Evolutionary conservation across 2,888 invertebrate genomes (phyloP).

Genomic region (Brachyptera risi): DNA sequence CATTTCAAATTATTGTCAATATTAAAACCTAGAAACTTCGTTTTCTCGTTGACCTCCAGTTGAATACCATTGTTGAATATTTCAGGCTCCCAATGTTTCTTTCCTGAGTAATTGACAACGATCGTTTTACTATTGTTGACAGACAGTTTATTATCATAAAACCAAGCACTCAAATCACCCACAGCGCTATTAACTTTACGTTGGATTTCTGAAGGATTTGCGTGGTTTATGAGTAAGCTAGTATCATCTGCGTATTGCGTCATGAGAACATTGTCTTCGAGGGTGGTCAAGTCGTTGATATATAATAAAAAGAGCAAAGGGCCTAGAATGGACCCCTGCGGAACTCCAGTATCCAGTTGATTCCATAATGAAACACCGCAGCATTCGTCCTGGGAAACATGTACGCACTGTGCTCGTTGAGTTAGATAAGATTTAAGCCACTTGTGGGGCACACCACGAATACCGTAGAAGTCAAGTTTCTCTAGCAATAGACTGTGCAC

Average conservation of each 20-base stretch:
- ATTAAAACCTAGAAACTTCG: too few relatives aligned
- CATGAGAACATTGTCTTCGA: background rate
- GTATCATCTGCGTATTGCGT: background rate
- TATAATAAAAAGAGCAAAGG: background rate
- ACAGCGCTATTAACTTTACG: too few relatives aligned
- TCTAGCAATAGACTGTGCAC: constrained; percentile 17
- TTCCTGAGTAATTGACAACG: too few relatives aligned
- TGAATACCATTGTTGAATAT: too few relatives aligned
- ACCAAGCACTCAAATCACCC: too few relatives aligned
- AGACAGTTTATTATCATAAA: too few relatives aligned
- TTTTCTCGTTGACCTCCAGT: too few relatives aligned
- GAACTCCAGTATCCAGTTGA: background rate
- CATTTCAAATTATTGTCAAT: too few relatives aligned
- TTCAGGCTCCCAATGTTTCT: too few relatives aligned
- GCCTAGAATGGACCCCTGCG: constrained; percentile 9
- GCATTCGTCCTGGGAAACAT: background rate
- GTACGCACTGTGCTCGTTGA: constrained; percentile 8
- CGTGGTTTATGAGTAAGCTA: too few relatives aligned
- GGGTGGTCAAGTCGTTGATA: background rate
- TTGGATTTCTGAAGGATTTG: too few relatives aligned
- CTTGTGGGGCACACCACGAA: constrained; percentile 8
- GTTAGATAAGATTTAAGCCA: constrained; percentile 20
- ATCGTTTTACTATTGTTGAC: too few relatives aligned
- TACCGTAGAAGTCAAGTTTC: constrained; percentile 19
- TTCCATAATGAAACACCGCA: background rate